Conservation (phyloP, 2,113 vertebrate species). For the Delphinus delphis region DNA sequence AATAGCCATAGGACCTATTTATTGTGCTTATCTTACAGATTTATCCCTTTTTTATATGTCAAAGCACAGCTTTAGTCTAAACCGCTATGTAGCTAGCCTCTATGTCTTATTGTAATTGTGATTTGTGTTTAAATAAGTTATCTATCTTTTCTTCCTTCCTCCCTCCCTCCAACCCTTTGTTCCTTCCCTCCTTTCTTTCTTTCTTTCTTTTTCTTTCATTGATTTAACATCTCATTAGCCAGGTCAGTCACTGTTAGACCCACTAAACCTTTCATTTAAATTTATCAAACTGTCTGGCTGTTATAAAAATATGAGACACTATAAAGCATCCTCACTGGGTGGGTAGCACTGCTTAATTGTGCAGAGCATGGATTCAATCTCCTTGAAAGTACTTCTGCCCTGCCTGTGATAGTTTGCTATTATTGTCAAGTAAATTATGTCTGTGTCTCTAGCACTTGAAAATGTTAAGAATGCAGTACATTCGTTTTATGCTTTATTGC, state of each 20-base stretch:
- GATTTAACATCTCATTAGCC: conserved; percentile 50
- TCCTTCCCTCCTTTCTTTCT: neutral
- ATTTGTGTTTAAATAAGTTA: conserved; percentile 52
- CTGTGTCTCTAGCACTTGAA: neutral
- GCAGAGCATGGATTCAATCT: conserved; percentile 20
- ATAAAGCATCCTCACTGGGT: conserved; percentile 2
- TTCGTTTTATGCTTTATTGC: conserved; percentile 47
- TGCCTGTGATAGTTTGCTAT: neutral
- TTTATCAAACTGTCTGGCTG: conserved; percentile 18
- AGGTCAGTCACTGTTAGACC: neutral
- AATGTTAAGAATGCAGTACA: neutral
- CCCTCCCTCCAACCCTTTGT: neutral
- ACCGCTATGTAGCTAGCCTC: neutral
- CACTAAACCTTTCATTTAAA: conserved; percentile 56
- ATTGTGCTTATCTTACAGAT: neutral
- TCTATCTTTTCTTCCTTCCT: neutral
- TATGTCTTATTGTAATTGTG: conserved; percentile 10
- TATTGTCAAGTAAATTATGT: conserved; percentile 30
- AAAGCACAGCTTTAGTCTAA: neutral
- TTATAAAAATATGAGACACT: conserved; percentile 47
- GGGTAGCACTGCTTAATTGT: neutral
- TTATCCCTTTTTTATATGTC: neutral
- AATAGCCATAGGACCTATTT: neutral
- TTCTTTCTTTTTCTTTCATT: neutral
- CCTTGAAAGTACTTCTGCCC: neutral